Evolutionary conservation across 2,113 vertebrate genomes (phyloP), one percentile per base, ranked within the genome.

Genomic region (Eurystomus gularis): DNA sequence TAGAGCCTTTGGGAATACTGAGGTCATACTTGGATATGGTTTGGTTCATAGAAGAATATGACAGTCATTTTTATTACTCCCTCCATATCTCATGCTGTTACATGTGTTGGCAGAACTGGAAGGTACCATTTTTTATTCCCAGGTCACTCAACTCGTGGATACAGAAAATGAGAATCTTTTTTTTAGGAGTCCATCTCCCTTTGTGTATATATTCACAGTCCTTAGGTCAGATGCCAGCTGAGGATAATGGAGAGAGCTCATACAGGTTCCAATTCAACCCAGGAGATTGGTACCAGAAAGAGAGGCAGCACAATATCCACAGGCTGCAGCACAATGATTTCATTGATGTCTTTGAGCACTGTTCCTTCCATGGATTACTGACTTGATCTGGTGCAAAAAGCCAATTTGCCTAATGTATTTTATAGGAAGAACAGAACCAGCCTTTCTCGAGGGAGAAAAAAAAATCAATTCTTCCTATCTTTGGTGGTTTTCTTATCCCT

Each of bases 281-380:
- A 94, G 87, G 87, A 82, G 73, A 72, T 90, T 89, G 93, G 86
- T 96, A 94, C 93, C 82, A 96, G 89, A 95, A 96, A 87, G 58
- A 77, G 57, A 94, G 28, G 37, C 54, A 94, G 48, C 37, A 93
- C 66, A 79, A 60, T 52, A 75, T 89, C 52, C 81, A 76, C 73
- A 90, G 44, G 62, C 87, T 94, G 58, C 35, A 85, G 55, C 54
- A 96, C 94, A 97, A 94, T 89, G 73, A 91, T 85, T 94, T 91
- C 81, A 93, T 65, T 96, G 89, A 94, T 85, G 57, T 89, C 65
- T 94, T 69, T 87, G 61, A 82, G 40, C 78, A 46, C 87, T 87
- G 89, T 91, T 89, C 40, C 82, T 90, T 95, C 87, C 81, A 66
- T 44, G 73, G 68, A 69, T 76, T 91, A 91, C 81, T 61, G 65